Conservation (phyloP, 1,140 invertebrate genomes). For the Drosophila watanabei region DNA sequence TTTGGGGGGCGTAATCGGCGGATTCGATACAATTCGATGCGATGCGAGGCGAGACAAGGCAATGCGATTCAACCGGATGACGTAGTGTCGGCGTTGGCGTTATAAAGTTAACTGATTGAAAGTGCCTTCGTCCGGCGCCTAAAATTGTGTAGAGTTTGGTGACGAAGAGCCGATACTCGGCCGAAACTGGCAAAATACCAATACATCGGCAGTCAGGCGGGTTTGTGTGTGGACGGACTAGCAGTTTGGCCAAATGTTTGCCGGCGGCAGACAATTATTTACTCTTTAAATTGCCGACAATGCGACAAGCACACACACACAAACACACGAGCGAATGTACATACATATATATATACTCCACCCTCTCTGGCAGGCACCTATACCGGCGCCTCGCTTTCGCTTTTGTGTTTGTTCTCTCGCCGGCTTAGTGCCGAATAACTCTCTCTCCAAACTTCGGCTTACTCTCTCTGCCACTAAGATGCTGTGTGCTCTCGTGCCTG, state of each 20-base stretch:
- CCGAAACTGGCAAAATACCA: constrained; percentile 14
- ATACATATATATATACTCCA: not conserved
- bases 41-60: constrained; percentile 5
- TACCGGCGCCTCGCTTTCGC: constrained; percentile 71
- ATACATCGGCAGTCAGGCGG: constrained; percentile 26
- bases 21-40: constrained; percentile 3
- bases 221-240: constrained; percentile 32
- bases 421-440: constrained; percentile 29
- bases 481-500: constrained; percentile 17
- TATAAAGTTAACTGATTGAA: constrained; percentile 82
- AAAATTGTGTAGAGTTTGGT: constrained; percentile 80
- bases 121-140: constrained; percentile 76
- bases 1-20: constrained; percentile 12
- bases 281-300: constrained; percentile 74
- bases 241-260: constrained; percentile 61
- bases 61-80: constrained; percentile 47
- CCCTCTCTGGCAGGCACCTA: constrained; percentile 17
- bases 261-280: constrained; percentile 61
- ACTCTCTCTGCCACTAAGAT: constrained; percentile 14
- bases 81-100: constrained; percentile 77
- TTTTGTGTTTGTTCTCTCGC: constrained; percentile 75
- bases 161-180: constrained; percentile 53
- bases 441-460: constrained; percentile 9
- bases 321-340: constrained; percentile 6
- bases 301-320: constrained; percentile 37